Base-by-base conservation (phyloP, 2,888 invertebrate genomes). In the Graphium colonna region DNA sequence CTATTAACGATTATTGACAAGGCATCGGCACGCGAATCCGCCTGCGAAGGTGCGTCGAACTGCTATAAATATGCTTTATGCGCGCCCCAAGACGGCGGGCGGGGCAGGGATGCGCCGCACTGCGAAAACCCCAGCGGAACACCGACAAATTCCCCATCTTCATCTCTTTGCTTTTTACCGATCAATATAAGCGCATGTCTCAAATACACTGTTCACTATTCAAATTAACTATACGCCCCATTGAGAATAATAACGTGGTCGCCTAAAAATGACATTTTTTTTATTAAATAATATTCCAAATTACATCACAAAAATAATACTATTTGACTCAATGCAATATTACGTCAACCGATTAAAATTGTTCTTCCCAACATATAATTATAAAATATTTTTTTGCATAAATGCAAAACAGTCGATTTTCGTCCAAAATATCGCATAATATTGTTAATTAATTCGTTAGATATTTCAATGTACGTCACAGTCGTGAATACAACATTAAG, bases 1-100 rank as follows among this genome's bases (percentile, higher is more conserved):
- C 89, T 89, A 88, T 88, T 89, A 88, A 83, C 80, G 82, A 89
- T 88, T 89, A 88, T 89, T 89, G 88, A 89, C 89, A 87, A 83
- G 86, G 84, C 83, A 88, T 87, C 85, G 87, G 89, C 82, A 87
- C 77, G 88, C 87, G 76, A 85, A 80, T 87, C 79, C 82, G 81
- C 73, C 76, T 73, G 77, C 79, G 77, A 82, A 87, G 85, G 84
- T 87, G 86, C 88, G 85, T 77, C 84, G 85, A 82, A 88, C 86
- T 82, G 78, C 84, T 89, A 89, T 87, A 77, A 86, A 86, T 87
- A 88, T 86, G 83, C 71, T 82, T 82, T 75, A 84, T 82, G 77
- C 77, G 76, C 77, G 73, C 74, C 74, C 75, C 75, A 71, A 77
- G 77, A 75, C 77, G 67, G 67, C 73, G 70, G 68, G 65, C 68